Evolutionary conservation across 2,797 vertebrate genomes (phyloP).

Genomic region (Myotis findleyi): DNA sequence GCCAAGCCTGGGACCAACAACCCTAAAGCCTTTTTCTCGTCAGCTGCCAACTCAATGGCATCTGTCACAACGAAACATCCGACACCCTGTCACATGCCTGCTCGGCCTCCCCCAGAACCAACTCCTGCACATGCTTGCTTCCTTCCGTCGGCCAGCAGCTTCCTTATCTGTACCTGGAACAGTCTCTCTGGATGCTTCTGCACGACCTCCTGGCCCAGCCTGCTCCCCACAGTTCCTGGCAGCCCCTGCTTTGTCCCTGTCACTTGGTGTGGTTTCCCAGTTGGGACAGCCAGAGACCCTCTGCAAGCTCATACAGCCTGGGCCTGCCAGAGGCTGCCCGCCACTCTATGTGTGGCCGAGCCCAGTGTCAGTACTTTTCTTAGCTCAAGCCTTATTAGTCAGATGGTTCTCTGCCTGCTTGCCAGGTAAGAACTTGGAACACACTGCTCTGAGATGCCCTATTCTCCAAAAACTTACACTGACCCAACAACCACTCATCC

Average conservation of each 20-base stretch:
- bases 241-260: neutral
- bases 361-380: neutral
- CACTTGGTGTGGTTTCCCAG: neutral
- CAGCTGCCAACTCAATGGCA: neutral
- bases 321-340: neutral
- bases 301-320: neutral
- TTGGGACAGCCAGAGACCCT: neutral
- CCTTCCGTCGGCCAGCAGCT: neutral
- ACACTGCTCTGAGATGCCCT: neutral
- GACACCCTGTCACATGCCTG: accelerated
- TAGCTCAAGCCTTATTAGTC: neutral
- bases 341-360: neutral
- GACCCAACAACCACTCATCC: neutral
- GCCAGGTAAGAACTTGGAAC: no score
- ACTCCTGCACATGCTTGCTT: neutral
- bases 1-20: neutral
- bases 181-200: neutral
- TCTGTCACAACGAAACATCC: accelerated
- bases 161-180: neutral
- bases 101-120: neutral
- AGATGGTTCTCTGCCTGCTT: neutral
- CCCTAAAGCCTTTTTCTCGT: neutral
- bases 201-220: neutral
- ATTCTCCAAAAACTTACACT: neutral
- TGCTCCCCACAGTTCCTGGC: neutral